Percentiles rank a stretch among this genome's conserved stretches.
Evolutionary conservation across 2,113 vertebrate species (phyloP).

Genomic region (Rallus limicola): DNA sequence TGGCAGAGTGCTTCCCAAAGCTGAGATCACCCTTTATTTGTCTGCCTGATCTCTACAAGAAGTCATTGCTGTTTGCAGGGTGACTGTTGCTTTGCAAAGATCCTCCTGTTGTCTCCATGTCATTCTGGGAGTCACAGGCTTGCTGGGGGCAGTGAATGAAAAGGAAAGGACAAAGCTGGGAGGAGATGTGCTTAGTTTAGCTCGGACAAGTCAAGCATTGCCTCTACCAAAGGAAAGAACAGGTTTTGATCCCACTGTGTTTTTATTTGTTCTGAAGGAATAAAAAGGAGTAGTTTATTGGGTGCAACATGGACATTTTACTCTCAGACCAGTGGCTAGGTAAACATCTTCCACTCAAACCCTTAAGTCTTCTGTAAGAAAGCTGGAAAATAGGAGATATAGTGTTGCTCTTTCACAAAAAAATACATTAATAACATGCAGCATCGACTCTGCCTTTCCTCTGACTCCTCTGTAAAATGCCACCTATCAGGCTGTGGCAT

Average conservation of each 20-base stretch:
- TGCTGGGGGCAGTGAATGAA: not conserved
- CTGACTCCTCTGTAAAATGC: not conserved
- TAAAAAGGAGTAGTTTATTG: not conserved
- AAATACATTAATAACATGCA: not conserved
- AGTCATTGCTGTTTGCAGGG: not conserved
- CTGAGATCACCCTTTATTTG: not conserved
- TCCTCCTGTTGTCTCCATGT: rapidly evolving
- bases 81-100: not conserved
- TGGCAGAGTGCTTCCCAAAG: not conserved
- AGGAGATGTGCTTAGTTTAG: not conserved
- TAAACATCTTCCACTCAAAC: not conserved
- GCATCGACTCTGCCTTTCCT: not conserved
- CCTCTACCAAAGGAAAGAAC: not conserved
- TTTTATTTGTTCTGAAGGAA: not conserved
- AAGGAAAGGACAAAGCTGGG: not conserved
- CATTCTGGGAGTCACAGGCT: not conserved
- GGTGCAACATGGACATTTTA: rapidly evolving
- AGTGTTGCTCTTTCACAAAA: not conserved
- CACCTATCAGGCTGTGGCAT: rapidly evolving
- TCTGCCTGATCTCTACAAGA: not conserved
- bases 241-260: not conserved
- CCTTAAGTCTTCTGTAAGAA: not conserved
- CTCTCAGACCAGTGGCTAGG: not conserved
- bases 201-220: not conserved
- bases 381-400: not conserved